Base-by-base conservation (phyloP, 2,888 invertebrate genomes). In the Linnaemya vulpina region DNA sequence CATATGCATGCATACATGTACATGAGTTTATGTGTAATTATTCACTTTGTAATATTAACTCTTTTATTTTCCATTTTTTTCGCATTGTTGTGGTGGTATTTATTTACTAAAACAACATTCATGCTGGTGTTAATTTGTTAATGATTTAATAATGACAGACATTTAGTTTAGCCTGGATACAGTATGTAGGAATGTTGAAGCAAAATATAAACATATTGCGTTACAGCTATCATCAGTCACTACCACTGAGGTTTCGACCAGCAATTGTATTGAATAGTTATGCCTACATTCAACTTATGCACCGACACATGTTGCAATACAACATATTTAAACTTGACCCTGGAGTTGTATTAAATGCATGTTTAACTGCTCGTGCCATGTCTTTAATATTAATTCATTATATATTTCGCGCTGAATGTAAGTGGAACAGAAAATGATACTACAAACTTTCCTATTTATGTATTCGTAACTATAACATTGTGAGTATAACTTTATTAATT, bases 61-160 rank as follows among this genome's bases (percentile, higher is more conserved):
- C 71, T 77, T 70, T 58, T 49, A 40, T 58, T 65, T 51, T 53
- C 1, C 17, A 53, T 60, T 13, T 20, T 70, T 53, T 62, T 43
- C 58, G 22, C 40, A 49, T 77, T 77, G 77, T 58, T 82, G 55
- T 20, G 38, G 11, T 73, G 65, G 71, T 67, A 43, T 77, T 81
- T 75, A 68, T 81, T 75, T 75, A 75, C 81, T 68, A 62, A 71
- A 71, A 53, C 60, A 74, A 75, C 68, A 75, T 62, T 68, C 60
- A 68, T 62, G 60, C 25, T 77, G 82, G 76, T 83, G 82, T 83
- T 83, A 83, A 83, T 71, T 83, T 77, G 82, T 77, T 83, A 83
- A 82, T 82, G 76, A 82, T 82, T 76, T 63, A 70, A 77, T 83
- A 83, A 83, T 83, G 71, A 65, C 82, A 73, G 76, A 58, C 55